Percentiles rank a stretch among this genome's conserved stretches.
Conservation (phyloP, 2,113 vertebrate species). For the Brachionichthys hirsutus region DNA sequence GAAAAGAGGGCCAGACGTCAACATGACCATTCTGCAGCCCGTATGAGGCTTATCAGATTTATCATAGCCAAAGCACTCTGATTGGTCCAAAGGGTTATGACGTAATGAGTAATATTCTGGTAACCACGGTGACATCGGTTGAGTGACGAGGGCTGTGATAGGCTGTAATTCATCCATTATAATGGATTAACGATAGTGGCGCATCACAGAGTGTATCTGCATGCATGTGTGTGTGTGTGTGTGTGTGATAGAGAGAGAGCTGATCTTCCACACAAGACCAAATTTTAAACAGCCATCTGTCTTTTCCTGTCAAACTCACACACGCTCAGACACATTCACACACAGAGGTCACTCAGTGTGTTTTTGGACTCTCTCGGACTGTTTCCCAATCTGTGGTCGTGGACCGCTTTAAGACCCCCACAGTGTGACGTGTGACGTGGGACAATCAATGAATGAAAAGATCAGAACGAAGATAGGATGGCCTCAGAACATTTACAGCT, state of each 20-base stretch:
- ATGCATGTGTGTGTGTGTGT: slow-evolving; percentile 12
- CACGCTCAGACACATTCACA: slow-evolving; percentile 12
- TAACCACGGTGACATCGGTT: slow-evolving; percentile 63
- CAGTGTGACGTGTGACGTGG: background rate
- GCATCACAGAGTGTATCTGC: slow-evolving; percentile 41
- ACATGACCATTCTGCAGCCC: slow-evolving; percentile 49
- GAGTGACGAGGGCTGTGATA: slow-evolving; percentile 61
- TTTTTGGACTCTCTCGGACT: slow-evolving; percentile 19
- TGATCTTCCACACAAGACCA: slow-evolving; percentile 40
- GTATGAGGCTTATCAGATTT: slow-evolving; percentile 69
- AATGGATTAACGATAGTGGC: slow-evolving; percentile 73
- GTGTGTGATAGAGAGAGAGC: slow-evolving; percentile 31
- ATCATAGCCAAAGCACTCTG: slow-evolving; percentile 33
- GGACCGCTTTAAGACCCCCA: background rate
- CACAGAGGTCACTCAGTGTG: slow-evolving; percentile 34
- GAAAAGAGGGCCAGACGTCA: slow-evolving; percentile 39
- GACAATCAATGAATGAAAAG: slow-evolving; percentile 7
- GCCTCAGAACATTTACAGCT: too few species aligned
- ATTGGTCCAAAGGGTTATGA: slow-evolving; percentile 61
- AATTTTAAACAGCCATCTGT: slow-evolving; percentile 55
- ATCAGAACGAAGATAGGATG: background rate
- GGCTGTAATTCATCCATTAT: slow-evolving; percentile 75
- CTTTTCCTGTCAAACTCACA: slow-evolving; percentile 29
- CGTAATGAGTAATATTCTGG: slow-evolving; percentile 57
- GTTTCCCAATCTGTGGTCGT: background rate